These are phyloP conservation scores for Leptinotarsa tumamoca DNA, from an alignment of 2,888 invertebrate species.

Conservation along the genomic window DNA sequence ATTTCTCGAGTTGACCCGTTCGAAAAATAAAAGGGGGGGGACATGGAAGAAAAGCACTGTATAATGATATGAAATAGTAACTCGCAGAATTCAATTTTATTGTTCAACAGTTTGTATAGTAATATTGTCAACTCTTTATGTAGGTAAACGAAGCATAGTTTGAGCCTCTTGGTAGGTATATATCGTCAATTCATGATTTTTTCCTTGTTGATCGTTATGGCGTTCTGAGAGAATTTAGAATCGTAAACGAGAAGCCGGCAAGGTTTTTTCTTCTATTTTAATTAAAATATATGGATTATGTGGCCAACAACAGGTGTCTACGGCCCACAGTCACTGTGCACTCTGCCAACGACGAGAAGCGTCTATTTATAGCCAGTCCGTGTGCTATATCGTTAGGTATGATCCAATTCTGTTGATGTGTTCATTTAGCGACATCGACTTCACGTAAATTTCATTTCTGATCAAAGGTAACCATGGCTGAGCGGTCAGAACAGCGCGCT, in stretches of 20 bases:
- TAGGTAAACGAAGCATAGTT: no score
- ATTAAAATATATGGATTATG: constrained; percentile 33
- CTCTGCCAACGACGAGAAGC: constrained; percentile 36
- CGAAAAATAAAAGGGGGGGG: no score
- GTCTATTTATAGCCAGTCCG: constrained; percentile 33
- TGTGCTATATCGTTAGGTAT: constrained; percentile 29
- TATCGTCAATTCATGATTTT: no score
- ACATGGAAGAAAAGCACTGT: no score
- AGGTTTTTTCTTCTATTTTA: constrained; percentile 21
- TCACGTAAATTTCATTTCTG: neutral
- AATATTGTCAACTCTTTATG: no score
- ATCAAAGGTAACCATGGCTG: constrained; percentile 15
- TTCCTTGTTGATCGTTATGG: neutral
- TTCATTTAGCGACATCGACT: constrained; percentile 14
- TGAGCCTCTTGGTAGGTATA: no score
- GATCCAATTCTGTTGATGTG: constrained; percentile 34
- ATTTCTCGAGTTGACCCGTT: no score
- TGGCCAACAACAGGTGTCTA: constrained; percentile 36
- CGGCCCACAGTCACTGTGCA: constrained; percentile 27
- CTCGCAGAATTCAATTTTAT: no score
- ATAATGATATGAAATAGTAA: no score
- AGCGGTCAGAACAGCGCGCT: neutral
- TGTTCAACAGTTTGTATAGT: no score
- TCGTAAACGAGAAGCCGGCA: neutral
- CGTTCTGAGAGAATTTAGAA: neutral